A percentile compares a stretch with the other conserved stretches of the same genome.
These are phyloP conservation scores for Agraylea sexmaculata DNA, from an alignment of 1,140 invertebrate genomes.

Conservation along the genomic window DNA sequence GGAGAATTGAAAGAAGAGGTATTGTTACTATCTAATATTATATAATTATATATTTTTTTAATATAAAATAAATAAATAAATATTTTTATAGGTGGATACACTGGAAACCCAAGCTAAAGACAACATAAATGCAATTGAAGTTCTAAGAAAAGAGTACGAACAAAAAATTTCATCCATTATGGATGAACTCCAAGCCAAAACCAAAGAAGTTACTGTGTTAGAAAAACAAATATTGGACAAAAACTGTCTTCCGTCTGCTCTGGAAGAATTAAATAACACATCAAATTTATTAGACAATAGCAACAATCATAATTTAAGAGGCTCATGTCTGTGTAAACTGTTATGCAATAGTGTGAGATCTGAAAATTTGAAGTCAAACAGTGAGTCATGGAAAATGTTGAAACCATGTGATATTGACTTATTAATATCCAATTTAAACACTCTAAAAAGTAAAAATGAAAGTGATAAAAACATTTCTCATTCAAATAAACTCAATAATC, in stretches of 20 bases:
- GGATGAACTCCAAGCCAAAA: slow-evolving; percentile 36
- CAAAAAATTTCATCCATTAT: slow-evolving; percentile 37
- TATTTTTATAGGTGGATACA: slow-evolving; percentile 34
- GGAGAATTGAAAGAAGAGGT: slow-evolving; percentile 46
- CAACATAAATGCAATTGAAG: slow-evolving; percentile 32
- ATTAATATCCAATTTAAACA: no score
- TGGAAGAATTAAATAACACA: slow-evolving; percentile 32
- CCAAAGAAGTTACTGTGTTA: slow-evolving; percentile 36
- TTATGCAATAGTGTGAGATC: no score
- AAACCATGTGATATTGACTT: no score
- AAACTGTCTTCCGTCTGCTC: slow-evolving; percentile 27
- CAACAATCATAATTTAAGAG: no score
- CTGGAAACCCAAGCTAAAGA: slow-evolving; percentile 39
- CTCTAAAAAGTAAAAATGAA: no score
- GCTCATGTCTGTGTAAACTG: no score
- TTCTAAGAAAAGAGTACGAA: slow-evolving; percentile 36
- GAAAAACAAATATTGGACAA: slow-evolving; percentile 33
- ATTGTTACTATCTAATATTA: slow-evolving; percentile 8
- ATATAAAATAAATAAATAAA: neutral
- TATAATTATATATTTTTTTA: neutral
- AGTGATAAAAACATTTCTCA: no score
- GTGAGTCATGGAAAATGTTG: no score
- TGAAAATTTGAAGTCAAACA: no score
- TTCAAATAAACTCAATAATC: no score
- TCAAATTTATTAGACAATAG: no score